These are phyloP conservation scores for Mizuhopecten yessoensis DNA, from an alignment of 1,140 invertebrate genomes.

Conservation along the genomic window DNA sequence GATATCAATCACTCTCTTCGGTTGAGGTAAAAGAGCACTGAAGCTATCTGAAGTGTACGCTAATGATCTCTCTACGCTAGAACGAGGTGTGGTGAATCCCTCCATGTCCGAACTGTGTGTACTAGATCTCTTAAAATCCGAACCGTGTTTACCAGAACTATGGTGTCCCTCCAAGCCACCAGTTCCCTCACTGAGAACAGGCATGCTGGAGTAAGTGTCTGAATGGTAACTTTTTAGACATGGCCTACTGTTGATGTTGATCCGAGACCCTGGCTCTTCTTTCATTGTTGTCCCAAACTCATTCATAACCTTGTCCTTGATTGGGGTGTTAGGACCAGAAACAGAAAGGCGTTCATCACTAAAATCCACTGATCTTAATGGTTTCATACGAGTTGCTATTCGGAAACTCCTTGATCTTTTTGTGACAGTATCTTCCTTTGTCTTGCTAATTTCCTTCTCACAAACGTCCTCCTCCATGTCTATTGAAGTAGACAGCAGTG, in stretches of 20 bases:
- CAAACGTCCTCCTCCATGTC: slow-evolving; percentile 5
- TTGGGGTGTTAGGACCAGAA: neutral
- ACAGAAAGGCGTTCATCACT: neutral
- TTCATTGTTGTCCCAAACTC: neutral
- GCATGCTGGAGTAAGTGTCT: slow-evolving; percentile 45
- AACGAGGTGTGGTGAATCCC: neutral
- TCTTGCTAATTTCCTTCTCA: slow-evolving; percentile 14
- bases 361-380: slow-evolving; percentile 62
- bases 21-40: slow-evolving; percentile 32
- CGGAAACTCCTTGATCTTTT: slow-evolving; percentile 70
- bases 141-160: neutral
- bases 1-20: slow-evolving; percentile 51
- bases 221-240: neutral
- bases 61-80: neutral
- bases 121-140: neutral
- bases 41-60: neutral
- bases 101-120: slow-evolving; percentile 17
- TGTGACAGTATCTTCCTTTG: slow-evolving; percentile 2
- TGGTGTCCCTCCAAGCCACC: neutral
- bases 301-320: slow-evolving; percentile 4
- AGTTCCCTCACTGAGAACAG: neutral
- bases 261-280: neutral
- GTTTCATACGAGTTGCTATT: slow-evolving; percentile 65
- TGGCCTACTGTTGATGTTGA: neutral
- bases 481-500: slow-evolving; percentile 49